phyloP scores from a whole-genome alignment of 2,113 vertebrate genomes.

The Pteropus alecto region DNA sequence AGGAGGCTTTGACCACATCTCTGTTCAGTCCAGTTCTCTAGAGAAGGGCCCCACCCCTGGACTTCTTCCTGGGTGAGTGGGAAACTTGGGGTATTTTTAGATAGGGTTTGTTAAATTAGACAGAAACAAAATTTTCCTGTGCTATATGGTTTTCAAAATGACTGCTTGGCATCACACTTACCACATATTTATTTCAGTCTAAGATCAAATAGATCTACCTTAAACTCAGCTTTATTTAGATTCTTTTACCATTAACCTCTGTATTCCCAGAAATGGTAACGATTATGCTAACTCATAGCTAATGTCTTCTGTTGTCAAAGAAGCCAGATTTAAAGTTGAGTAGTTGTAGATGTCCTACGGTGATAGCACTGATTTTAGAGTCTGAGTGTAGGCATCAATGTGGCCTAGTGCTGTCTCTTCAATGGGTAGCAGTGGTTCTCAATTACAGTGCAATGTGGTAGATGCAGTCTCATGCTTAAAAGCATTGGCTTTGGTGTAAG shows the following conservation, averaged over 20 bases:
- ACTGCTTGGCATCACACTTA: neutral
- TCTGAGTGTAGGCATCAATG: neutral
- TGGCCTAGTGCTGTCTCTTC: neutral
- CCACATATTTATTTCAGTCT: neutral
- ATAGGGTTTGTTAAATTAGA: neutral
- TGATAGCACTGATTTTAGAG: neutral
- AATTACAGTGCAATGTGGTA: neutral
- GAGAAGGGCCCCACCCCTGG: neutral
- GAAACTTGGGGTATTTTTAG: conserved; percentile 14
- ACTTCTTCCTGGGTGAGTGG: neutral
- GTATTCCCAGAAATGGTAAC: neutral
- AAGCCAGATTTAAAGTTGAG: neutral
- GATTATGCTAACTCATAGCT: neutral
- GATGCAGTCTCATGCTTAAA: neutral
- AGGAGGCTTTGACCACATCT: neutral
- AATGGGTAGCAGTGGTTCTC: neutral
- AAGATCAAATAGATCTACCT: neutral
- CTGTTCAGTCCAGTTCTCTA: neutral
- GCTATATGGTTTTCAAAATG: neutral
- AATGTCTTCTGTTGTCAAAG: neutral
- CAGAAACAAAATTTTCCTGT: neutral
- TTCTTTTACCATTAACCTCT: neutral
- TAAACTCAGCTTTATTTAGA: neutral
- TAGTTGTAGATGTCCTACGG: neutral
- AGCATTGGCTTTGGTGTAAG: neutral